These are phyloP conservation scores for Otocyon megalotis DNA, from an alignment of 2,113 vertebrate species.

Conservation along the genomic window DNA sequence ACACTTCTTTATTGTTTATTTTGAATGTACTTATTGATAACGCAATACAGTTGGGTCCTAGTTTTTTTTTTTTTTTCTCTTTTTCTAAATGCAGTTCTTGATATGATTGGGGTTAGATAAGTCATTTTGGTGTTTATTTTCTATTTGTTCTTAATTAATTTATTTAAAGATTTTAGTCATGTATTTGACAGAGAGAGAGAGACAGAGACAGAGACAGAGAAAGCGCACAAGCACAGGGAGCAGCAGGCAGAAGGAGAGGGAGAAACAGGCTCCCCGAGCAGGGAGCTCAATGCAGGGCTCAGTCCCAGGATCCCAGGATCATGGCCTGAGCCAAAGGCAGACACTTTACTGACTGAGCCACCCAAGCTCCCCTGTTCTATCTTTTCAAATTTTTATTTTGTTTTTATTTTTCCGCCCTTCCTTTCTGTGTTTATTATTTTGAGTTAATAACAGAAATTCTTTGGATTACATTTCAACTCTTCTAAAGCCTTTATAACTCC, in stretches of 20 bases:
- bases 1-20: not conserved
- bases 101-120: not conserved
- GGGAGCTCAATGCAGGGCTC: too few species aligned
- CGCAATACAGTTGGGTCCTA: not conserved
- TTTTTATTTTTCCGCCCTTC: not conserved
- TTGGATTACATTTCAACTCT: not conserved
- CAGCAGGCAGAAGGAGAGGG: too few species aligned
- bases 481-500: not conserved
- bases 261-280: too few species aligned
- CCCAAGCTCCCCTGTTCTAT: not conserved
- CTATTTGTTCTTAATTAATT: not conserved
- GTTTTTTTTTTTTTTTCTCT: not conserved
- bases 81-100: not conserved
- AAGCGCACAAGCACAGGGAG: too few species aligned
- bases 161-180: too few species aligned
- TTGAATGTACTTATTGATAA: not conserved
- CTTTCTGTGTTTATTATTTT: not conserved
- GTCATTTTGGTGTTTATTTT: not conserved
- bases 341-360: too few species aligned
- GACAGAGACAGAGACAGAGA: too few species aligned
- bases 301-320: too few species aligned
- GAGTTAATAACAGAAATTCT: not conserved
- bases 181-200: too few species aligned
- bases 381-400: not conserved
- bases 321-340: too few species aligned